Conservation (phyloP, 2,113 vertebrate genomes). For the Guaruba guarouba region DNA sequence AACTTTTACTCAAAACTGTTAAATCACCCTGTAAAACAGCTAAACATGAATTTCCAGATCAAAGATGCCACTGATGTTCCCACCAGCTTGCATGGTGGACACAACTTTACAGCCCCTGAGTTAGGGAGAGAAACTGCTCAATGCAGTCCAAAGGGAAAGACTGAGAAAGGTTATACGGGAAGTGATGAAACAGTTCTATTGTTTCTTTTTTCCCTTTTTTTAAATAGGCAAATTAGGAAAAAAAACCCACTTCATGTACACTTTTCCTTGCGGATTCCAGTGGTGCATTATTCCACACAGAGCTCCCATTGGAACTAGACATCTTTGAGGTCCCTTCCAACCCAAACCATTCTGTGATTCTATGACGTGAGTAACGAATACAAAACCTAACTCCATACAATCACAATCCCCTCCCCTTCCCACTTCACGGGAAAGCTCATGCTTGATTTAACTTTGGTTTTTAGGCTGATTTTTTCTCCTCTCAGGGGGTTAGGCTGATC, state of each 20-base stretch:
- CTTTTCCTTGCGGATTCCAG: neutral
- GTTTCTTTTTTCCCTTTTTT: neutral
- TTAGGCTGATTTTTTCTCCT: neutral
- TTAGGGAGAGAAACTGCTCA: neutral
- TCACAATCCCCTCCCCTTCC: neutral
- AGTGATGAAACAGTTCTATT: neutral
- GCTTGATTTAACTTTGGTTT: neutral
- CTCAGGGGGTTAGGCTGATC: neutral
- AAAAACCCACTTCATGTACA: neutral
- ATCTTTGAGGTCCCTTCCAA: neutral
- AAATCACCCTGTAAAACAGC: neutral
- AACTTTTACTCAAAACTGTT: neutral
- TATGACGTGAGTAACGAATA: neutral
- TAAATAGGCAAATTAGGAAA: neutral
- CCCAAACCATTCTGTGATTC: neutral
- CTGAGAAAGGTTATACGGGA: neutral
- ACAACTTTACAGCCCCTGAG: fast-evolving
- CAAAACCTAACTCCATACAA: neutral
- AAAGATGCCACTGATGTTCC: neutral
- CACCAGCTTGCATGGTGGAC: neutral
- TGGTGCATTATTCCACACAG: neutral
- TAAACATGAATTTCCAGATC: neutral
- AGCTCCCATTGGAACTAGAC: neutral
- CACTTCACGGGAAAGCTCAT: neutral
- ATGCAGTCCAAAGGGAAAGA: too few species aligned